Evolutionary conservation across 2,797 vertebrate species (phyloP).

Genomic region (Artibeus jamaicensis): DNA sequence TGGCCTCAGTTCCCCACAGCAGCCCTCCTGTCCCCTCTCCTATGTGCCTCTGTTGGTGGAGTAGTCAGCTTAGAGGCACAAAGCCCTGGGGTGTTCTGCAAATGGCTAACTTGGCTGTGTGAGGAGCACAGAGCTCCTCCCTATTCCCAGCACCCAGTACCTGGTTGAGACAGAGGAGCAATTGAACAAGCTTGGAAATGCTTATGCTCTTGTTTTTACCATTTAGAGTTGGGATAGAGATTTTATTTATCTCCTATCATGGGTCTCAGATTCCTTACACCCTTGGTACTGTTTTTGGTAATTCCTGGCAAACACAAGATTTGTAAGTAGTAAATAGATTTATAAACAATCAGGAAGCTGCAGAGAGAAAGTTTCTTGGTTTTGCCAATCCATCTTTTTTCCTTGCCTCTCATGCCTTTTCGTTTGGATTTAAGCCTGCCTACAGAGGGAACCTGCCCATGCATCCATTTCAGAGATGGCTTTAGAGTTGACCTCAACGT

Average conservation of each 20-base stretch:
- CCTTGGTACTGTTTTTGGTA: not conserved
- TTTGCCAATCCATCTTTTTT: not conserved
- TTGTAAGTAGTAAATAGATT: not conserved
- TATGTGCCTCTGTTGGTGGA: not conserved
- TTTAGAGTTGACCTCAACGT: not conserved
- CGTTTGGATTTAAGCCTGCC: not conserved
- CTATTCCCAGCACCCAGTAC: not conserved
- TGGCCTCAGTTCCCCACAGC: not conserved
- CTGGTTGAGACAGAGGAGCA: not conserved
- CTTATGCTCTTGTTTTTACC: not conserved
- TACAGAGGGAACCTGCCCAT: not conserved
- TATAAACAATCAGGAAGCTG: not conserved
- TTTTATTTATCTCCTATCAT: not conserved
- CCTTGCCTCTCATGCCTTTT: not conserved
- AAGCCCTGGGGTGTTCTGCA: not conserved
- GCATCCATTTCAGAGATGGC: not conserved
- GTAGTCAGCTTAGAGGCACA: not conserved
- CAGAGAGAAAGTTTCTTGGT: not conserved
- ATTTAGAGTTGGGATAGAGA: not conserved
- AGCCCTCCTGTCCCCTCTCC: not conserved
- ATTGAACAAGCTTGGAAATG: not conserved
- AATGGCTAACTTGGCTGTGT: not conserved
- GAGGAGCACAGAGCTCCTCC: not conserved
- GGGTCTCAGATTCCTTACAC: not conserved
- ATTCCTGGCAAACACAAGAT: constrained; percentile 4